Evolutionary conservation across 2,888 invertebrate species (phyloP).

Genomic region (Hylaea fasciaria): DNA sequence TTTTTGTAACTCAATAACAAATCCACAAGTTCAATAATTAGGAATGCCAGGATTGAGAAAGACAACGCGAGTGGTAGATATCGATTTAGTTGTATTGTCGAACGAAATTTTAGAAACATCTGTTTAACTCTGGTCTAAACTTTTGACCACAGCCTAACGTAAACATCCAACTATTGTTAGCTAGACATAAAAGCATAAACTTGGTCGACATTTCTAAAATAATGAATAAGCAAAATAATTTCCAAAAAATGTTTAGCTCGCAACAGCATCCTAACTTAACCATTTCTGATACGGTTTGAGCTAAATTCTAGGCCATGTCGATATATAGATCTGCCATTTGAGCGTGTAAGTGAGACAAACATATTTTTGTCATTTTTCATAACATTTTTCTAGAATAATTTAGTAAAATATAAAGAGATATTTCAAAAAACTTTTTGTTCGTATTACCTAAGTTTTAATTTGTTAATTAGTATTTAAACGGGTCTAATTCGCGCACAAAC

Average conservation of each 20-base stretch:
- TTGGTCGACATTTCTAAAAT: slow-evolving; percentile 29
- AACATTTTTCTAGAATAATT: slow-evolving; percentile 23
- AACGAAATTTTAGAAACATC: no score
- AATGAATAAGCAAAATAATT: slow-evolving; percentile 26
- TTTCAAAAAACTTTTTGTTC: slow-evolving; percentile 32
- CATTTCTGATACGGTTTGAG: slow-evolving; percentile 39
- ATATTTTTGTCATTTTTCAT: slow-evolving; percentile 23
- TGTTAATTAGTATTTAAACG: no score
- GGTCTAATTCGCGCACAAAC: no score
- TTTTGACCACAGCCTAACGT: slow-evolving; percentile 15
- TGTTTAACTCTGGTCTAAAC: no score
- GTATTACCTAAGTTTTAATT: slow-evolving; percentile 11
- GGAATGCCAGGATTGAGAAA: no score
- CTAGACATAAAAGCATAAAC: no score
- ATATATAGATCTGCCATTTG: slow-evolving; percentile 25
- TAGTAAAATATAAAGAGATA: slow-evolving; percentile 33
- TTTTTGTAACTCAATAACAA: no score
- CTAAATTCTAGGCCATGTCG: slow-evolving; percentile 38
- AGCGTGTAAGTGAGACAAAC: slow-evolving; percentile 27
- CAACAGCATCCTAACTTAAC: slow-evolving; percentile 21
- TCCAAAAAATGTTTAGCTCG: slow-evolving; percentile 34
- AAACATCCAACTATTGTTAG: slow-evolving; percentile 23
- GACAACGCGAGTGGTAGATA: no score
- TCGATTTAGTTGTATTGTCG: no score
- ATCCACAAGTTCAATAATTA: no score